Evolutionary conservation across 1,140 invertebrate species (phyloP), one percentile per base, ranked within the genome.

Genomic region (Schlechtendalia chinensis): DNA sequence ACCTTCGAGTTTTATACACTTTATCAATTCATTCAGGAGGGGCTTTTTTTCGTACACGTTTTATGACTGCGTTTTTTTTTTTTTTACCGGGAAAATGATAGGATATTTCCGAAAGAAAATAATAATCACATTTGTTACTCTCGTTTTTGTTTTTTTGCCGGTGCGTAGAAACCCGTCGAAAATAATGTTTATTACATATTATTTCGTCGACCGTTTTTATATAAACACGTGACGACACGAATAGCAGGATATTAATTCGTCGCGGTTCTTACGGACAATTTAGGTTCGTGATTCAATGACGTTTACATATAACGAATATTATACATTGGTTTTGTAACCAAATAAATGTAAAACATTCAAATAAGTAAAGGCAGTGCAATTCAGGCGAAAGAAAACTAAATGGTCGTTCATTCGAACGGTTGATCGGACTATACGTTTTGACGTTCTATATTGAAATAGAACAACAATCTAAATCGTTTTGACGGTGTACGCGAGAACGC

Each of bases 1-100:
- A 50, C 67, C 45, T 71, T 71, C 50, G 45, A 71, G 67, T 22
- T 71, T n/a, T n/a, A n/a, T 71, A 67, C 19, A 22, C 22, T 67
- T 67, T 71, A 71, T 71, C 67, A 71, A 71, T 71, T 71, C 67
- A 50, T 71, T 71, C 39, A 19, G n/a, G 16, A n/a, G 32, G 65
- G n/a, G 67, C 11, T 45, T 39, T 32, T 47, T 47, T 50, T 50
- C 11, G 6, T 67, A 17, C 67, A 71, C n/a, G 50, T 50, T 71
- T 71, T 71, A 50, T 71, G 11, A 65, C 27, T 63, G 19, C 19
- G n/a, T 39, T 67, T 22, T 67, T 6, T 67, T 45, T 67, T 32
- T 29, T 45, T 45, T 45, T 67, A 16, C 65, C 65, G 17, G 19
- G 24, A 45, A 67, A 71, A 71, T 71, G 50, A 71, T 71, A 71